phyloP scores from a whole-genome alignment of 2,888 invertebrate species.

The Dysmachus trigonus region DNA sequence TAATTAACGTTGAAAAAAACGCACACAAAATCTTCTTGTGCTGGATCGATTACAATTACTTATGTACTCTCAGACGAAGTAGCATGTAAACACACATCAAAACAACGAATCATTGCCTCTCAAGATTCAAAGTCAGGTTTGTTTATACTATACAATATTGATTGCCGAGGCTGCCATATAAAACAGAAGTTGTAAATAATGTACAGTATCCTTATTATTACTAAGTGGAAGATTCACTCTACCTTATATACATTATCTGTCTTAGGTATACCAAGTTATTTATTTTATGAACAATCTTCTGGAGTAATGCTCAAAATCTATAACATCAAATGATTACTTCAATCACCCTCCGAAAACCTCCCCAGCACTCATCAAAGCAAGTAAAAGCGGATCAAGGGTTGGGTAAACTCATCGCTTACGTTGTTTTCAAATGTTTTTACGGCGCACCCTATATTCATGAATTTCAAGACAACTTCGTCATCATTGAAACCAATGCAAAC shows the following conservation, averaged over 20 bases:
- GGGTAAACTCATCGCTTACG: background rate
- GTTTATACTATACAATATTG: background rate
- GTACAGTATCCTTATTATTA: background rate
- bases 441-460: background rate
- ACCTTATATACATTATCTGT: background rate
- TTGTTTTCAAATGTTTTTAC: background rate
- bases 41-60: no score
- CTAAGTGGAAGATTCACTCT: background rate
- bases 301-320: background rate
- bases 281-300: background rate
- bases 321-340: background rate
- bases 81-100: no score
- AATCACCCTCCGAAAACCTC: background rate
- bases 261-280: background rate
- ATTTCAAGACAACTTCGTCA: background rate
- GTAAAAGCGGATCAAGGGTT: background rate
- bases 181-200: background rate
- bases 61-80: no score
- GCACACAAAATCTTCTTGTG: no score
- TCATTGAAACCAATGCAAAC: background rate
- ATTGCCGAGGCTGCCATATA: no score
- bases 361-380: background rate
- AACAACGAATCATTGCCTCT: background rate
- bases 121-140: background rate
- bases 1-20: no score